Percentiles rank a stretch among this genome's conserved stretches.
These are phyloP conservation scores for Salvelinus fontinalis DNA, from an alignment of 2,113 vertebrate species.

Conservation along the genomic window DNA sequence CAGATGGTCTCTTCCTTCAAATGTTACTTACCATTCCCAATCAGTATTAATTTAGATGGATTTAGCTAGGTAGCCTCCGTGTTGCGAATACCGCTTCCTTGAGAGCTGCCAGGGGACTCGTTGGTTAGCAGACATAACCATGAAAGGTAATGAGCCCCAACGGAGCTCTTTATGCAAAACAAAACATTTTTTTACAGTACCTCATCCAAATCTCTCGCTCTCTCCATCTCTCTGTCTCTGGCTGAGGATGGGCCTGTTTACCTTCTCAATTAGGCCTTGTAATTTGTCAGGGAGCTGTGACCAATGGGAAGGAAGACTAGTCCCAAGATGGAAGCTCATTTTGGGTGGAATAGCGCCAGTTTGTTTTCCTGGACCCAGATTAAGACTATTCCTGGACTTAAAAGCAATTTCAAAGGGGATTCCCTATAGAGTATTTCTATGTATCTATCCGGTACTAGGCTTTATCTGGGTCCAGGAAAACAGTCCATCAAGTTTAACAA, in stretches of 20 bases:
- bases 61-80: conserved; percentile 17
- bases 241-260: background rate
- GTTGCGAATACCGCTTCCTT: conserved; percentile 29
- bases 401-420: background rate
- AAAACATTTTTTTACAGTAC: background rate
- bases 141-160: conserved; percentile 51
- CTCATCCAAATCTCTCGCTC: background rate
- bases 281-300: background rate
- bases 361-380: background rate
- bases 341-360: background rate
- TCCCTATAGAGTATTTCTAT: too few species aligned
- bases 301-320: background rate
- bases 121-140: conserved; percentile 28
- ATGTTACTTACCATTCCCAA: conserved; percentile 25
- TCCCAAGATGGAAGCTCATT: background rate
- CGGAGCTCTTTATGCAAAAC: conserved; percentile 45
- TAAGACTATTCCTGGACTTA: background rate
- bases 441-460: background rate
- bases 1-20: conserved; percentile 48
- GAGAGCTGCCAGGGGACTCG: conserved; percentile 35
- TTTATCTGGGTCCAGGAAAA: background rate
- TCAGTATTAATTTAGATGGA: conserved; percentile 39
- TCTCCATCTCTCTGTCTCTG: background rate
- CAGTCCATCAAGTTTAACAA: background rate
- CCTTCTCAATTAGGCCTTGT: background rate